A percentile compares a stretch with the other conserved stretches of the same genome.
phyloP scores from a whole-genome alignment of 2,113 vertebrate species.

The Myodes glareolus region DNA sequence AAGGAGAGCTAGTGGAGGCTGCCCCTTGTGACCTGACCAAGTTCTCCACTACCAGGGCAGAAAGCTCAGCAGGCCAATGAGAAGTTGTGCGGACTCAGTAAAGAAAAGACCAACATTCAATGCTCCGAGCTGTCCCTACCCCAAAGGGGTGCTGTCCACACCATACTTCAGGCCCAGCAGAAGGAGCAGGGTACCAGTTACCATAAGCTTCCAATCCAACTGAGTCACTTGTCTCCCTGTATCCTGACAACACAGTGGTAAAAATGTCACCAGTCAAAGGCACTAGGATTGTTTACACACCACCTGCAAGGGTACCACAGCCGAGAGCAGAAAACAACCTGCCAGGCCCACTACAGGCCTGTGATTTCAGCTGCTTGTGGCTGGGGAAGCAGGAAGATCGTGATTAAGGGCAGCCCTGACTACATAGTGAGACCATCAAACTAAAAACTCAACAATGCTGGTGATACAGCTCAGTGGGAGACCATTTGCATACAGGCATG shows the following conservation, averaged over 20 bases:
- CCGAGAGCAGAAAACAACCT: background rate
- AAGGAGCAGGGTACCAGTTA: rapidly evolving
- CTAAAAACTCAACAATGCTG: background rate
- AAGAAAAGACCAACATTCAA: background rate
- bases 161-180: background rate
- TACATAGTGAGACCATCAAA: background rate
- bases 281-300: background rate
- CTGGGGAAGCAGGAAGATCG: background rate
- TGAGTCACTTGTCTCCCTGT: background rate
- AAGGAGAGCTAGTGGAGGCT: background rate
- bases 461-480: background rate
- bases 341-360: background rate
- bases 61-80: background rate
- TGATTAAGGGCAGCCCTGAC: background rate
- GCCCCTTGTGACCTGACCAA: background rate
- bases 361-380: background rate
- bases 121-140: no score
- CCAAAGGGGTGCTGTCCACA: rapidly evolving
- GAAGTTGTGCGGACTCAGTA: background rate
- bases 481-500: background rate
- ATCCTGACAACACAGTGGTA: background rate
- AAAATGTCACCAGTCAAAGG: background rate
- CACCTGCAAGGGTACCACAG: background rate
- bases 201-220: no score
- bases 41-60: background rate